phyloP scores from a whole-genome alignment of 2,113 vertebrate genomes.

The Prunella himalayana region DNA sequence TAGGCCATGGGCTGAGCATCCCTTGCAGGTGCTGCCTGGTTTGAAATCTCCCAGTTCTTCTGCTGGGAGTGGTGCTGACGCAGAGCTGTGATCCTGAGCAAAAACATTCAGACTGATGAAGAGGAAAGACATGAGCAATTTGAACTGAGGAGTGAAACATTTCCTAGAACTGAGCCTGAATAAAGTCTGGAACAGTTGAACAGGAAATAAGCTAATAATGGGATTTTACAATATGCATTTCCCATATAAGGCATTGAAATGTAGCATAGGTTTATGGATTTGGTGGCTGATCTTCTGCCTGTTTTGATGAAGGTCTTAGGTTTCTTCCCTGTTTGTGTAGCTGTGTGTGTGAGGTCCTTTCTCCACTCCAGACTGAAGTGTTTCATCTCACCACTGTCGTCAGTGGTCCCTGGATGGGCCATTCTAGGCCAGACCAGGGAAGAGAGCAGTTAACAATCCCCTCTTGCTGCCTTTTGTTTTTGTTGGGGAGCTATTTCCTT shows the following conservation, averaged over 20 bases:
- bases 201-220: conserved; percentile 57
- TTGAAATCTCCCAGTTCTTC: not conserved
- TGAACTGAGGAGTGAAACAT: conserved; percentile 44
- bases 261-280: not conserved
- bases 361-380: not conserved
- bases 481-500: conserved; percentile 14
- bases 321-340: not conserved
- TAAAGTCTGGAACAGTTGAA: conserved; percentile 46
- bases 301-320: not conserved
- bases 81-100: not conserved
- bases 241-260: conserved; percentile 50
- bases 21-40: not conserved
- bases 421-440: not conserved
- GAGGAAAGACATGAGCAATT: conserved; percentile 45
- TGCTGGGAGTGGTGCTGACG: not conserved
- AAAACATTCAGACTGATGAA: not conserved
- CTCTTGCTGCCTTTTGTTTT: conserved; percentile 31
- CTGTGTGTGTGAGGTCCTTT: not conserved
- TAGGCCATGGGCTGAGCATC: not conserved
- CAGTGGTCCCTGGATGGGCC: not conserved
- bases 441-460: not conserved
- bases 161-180: conserved; percentile 58
- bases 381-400: not conserved
- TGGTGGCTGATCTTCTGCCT: conserved; percentile 16
- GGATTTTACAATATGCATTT: conserved; percentile 25